These are phyloP conservation scores for Drosophila macrospina DNA, from an alignment of 2,888 invertebrate species.

Conservation along the genomic window DNA sequence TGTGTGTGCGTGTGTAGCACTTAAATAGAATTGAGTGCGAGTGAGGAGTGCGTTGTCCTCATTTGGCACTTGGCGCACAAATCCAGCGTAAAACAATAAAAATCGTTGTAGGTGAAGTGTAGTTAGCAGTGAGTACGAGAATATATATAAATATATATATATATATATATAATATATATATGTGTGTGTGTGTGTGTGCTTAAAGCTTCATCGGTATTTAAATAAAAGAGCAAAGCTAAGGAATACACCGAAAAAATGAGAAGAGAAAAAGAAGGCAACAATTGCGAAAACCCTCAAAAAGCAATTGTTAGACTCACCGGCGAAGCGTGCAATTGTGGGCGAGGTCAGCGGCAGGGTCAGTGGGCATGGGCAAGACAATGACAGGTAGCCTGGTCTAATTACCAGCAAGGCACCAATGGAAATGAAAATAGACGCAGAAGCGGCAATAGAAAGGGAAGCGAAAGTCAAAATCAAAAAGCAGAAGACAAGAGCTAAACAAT, in stretches of 20 bases:
- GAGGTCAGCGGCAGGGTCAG: slow-evolving; percentile 19
- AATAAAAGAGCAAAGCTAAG: slow-evolving; percentile 23
- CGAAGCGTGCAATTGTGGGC: slow-evolving; percentile 16
- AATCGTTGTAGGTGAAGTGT: slow-evolving; percentile 52
- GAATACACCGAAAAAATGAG: slow-evolving; percentile 5
- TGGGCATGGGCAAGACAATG: slow-evolving; percentile 22
- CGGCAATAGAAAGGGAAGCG: neutral
- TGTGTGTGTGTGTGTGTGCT: slow-evolving; percentile 16
- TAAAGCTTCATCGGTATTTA: slow-evolving; percentile 58
- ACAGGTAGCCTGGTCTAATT: slow-evolving; percentile 63
- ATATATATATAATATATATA: no score
- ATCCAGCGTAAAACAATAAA: slow-evolving; percentile 75
- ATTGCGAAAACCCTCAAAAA: slow-evolving; percentile 24
- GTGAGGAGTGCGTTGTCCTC: slow-evolving; percentile 77
- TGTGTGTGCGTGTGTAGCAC: slow-evolving; percentile 59
- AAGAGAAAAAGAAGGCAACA: slow-evolving; percentile 30
- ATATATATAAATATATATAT: no score
- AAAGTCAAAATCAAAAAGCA: slow-evolving; percentile 17
- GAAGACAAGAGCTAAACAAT: slow-evolving; percentile 10
- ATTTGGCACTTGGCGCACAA: slow-evolving; percentile 70
- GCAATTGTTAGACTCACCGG: slow-evolving; percentile 34
- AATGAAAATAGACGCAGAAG: slow-evolving; percentile 17
- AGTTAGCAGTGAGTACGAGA: slow-evolving; percentile 26
- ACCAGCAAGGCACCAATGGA: slow-evolving; percentile 32
- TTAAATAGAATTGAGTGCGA: slow-evolving; percentile 80